A percentile compares a stretch with the other conserved stretches of the same genome.
Conservation (phyloP, 2,888 invertebrate species). For the Carterocephalus palaemon region DNA sequence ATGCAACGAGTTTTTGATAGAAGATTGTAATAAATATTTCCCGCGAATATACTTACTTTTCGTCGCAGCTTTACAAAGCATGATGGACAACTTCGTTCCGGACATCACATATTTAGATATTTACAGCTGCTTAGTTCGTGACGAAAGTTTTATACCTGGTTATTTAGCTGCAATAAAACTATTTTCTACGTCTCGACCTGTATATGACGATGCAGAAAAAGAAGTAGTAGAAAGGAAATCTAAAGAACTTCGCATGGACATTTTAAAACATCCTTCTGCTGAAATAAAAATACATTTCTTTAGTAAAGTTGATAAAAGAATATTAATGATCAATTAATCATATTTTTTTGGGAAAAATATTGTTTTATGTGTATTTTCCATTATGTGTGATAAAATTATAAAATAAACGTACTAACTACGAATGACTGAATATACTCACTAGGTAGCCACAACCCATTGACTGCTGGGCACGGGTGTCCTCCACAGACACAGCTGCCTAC, state of each 20-base stretch:
- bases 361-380: no score
- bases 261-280: constrained; percentile 43
- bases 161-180: constrained; percentile 40
- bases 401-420: no score
- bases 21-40: constrained; percentile 47
- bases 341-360: no score
- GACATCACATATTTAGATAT: constrained; percentile 32
- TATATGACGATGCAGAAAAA: constrained; percentile 19
- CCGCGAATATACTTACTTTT: constrained; percentile 52
- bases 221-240: constrained; percentile 23
- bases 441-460: no score
- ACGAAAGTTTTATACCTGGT: constrained; percentile 43
- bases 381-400: no score
- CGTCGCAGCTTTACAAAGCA: constrained; percentile 37
- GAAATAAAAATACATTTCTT: constrained; percentile 53
- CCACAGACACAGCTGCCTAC: no score
- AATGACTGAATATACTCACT: no score
- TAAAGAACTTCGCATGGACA: constrained; percentile 30
- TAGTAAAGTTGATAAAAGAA: not conserved
- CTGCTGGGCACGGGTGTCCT: no score
- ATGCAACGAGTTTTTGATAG: constrained; percentile 44
- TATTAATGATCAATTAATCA: no score
- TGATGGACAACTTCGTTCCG: constrained; percentile 30
- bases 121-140: constrained; percentile 40
- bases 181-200: constrained; percentile 3